These are phyloP conservation scores for Coregonus ussuriensis DNA, from an alignment of 2,797 vertebrate genomes.

Conservation along the genomic window DNA sequence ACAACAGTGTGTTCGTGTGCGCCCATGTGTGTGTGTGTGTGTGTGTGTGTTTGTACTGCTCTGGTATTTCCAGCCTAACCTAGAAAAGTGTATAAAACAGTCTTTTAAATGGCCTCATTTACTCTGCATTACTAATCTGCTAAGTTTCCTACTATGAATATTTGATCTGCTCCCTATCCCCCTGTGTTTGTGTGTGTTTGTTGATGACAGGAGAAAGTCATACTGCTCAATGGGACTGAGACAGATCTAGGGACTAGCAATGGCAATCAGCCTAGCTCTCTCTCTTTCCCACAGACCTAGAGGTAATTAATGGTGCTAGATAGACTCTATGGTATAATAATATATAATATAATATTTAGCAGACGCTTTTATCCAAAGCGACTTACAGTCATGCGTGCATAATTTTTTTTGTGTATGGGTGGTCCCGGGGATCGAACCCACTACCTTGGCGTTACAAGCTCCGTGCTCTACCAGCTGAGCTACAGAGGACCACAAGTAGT, in stretches of 20 bases:
- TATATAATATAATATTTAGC: no score
- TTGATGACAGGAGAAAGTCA: no score
- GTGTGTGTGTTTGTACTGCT: slow-evolving; percentile 26
- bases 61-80: slow-evolving; percentile 63
- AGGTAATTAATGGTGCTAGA: no score
- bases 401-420: no score
- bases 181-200: background rate
- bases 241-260: background rate
- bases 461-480: no score
- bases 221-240: background rate
- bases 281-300: background rate
- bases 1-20: slow-evolving; percentile 28
- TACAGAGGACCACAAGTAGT: no score
- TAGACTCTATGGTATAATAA: no score
- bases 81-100: slow-evolving; percentile 79
- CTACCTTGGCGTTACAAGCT: no score
- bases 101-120: slow-evolving; percentile 80
- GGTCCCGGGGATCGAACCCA: no score
- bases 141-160: slow-evolving; percentile 76
- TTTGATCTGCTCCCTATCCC: slow-evolving; percentile 70
- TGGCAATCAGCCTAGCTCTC: background rate
- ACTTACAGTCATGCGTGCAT: no score
- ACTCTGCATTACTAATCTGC: slow-evolving; percentile 72
- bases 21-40: slow-evolving; percentile 23
- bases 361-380: no score